phyloP scores from a whole-genome alignment of 2,888 invertebrate species.

The Drosophila kambysellisi region DNA sequence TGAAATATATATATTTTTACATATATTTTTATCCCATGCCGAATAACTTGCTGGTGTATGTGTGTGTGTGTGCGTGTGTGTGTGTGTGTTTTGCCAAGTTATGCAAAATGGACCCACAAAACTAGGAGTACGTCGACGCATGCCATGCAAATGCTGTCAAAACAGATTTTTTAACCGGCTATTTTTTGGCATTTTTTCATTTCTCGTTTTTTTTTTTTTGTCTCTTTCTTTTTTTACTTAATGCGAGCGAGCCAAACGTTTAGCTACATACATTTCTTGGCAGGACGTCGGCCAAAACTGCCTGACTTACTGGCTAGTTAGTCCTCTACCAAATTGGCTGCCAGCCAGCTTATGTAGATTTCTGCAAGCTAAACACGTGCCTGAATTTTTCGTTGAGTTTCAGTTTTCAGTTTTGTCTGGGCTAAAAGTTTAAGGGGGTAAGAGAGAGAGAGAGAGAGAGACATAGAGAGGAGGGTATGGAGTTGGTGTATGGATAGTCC shows the following conservation, averaged over 20 bases:
- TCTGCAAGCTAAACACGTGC: conserved; percentile 77
- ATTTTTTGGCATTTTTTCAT: conserved; percentile 48
- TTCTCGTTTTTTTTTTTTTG: conserved; percentile 26
- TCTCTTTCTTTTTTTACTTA: conserved; percentile 33
- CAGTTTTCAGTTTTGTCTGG: conserved; percentile 63
- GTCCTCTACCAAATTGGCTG: conserved; percentile 73
- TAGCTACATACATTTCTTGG: conserved; percentile 66
- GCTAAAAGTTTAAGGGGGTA: neutral
- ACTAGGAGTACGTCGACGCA: conserved; percentile 57
- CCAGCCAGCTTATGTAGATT: conserved; percentile 79
- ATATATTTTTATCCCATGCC: conserved; percentile 33
- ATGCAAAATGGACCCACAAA: conserved; percentile 67
- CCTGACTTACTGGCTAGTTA: conserved; percentile 72
- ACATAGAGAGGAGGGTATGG: neutral
- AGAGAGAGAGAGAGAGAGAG: neutral
- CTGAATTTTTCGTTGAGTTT: conserved; percentile 70
- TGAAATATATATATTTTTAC: conserved; percentile 50
- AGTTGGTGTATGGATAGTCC: conserved; percentile 2
- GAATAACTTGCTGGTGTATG: conserved; percentile 48
- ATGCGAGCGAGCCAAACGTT: conserved; percentile 50
- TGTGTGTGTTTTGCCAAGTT: conserved; percentile 54
- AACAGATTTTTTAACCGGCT: conserved; percentile 73
- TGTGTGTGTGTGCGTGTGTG: conserved; percentile 14
- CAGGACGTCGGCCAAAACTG: conserved; percentile 53
- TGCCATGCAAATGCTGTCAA: conserved; percentile 76